Conservation (phyloP, 1,140 invertebrate species). For the Lamellibrachia luymesi region DNA sequence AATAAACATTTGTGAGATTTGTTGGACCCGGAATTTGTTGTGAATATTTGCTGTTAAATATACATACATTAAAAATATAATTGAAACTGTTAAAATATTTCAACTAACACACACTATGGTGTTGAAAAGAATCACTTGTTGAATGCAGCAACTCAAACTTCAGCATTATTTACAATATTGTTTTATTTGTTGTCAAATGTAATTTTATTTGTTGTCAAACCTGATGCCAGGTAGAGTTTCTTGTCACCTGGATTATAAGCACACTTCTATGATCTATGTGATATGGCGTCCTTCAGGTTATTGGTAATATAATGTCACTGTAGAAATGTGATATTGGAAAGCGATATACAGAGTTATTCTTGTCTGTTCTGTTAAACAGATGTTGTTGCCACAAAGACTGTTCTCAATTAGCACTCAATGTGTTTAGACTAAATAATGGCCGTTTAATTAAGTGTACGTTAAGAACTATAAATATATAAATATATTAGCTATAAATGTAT, state of each 20-base stretch:
- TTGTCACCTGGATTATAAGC: not conserved
- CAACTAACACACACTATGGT: not conserved
- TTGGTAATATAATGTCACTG: not conserved
- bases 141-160: not conserved
- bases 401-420: not conserved
- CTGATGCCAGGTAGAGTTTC: not conserved
- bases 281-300: not conserved
- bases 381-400: not conserved
- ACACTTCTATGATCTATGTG: not conserved
- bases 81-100: too few relatives aligned
- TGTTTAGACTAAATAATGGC: not conserved
- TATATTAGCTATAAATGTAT: not conserved
- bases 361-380: not conserved
- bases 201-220: not conserved
- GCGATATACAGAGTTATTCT: not conserved
- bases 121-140: not conserved
- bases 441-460: not conserved
- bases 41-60: too few relatives aligned
- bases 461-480: not conserved
- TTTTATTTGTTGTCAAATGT: not conserved
- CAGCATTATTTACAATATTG: not conserved
- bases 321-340: not conserved
- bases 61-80: too few relatives aligned
- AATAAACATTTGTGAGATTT: too few relatives aligned
- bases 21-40: too few relatives aligned